Conservation (phyloP, 2,113 vertebrate species). For the Protobothrops mucrosquamatus region DNA sequence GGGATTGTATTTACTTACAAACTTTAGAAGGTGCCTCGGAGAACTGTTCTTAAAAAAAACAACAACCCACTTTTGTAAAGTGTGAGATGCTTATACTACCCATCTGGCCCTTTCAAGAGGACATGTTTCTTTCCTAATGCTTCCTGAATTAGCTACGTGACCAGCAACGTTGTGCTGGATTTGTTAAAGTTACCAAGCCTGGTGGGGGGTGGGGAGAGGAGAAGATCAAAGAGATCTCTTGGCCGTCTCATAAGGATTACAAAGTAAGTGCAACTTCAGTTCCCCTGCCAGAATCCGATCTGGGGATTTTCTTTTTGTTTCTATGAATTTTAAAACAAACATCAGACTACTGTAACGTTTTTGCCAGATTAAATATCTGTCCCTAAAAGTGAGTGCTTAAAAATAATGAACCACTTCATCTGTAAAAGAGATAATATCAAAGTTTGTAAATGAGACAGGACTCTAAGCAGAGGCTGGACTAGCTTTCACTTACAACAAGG, state of each 20-base stretch:
- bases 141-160: background rate
- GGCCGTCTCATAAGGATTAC: background rate
- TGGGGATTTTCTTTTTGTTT: background rate
- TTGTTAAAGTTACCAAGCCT: background rate
- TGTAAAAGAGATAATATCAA: background rate
- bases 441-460: background rate
- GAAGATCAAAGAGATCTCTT: background rate
- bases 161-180: background rate
- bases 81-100: background rate
- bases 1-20: background rate
- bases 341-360: background rate
- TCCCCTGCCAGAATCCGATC: background rate
- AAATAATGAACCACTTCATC: background rate
- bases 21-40: background rate
- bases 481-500: background rate
- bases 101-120: background rate
- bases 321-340: background rate
- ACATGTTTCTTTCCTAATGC: background rate
- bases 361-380: background rate
- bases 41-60: background rate
- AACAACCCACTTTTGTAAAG: background rate
- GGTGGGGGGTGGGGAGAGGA: background rate
- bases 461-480: background rate
- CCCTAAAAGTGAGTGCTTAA: background rate
- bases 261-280: background rate